Evolutionary conservation across 2,888 invertebrate genomes (phyloP), one percentile per base, ranked within the genome.

Genomic region (Heliothis peltigera): DNA sequence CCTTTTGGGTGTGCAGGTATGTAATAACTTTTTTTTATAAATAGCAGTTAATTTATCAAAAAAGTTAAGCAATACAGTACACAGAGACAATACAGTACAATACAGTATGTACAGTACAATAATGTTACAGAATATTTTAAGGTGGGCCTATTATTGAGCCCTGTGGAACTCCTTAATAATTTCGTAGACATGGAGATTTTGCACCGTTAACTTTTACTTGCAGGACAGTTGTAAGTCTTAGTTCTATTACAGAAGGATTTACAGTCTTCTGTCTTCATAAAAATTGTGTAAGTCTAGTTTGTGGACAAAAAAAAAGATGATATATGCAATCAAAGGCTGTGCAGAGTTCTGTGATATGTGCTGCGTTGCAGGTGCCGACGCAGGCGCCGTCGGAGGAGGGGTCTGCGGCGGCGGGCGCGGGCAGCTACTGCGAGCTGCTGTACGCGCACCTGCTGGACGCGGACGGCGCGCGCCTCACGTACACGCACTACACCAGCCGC

Each of bases 371-470:
- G 96, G 97, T 97, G 64, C 97, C 97, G 2, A 97, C 57, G 28
- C n/a, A 10, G 28, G 28, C 12, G 17, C 17, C 73, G 79, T 64
- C 74, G 75, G 52, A 65, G 85, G 21, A 65, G 76, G 54, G 53
- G 78, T 84, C 21, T 80, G 75, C 65, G 70, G 18, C 71, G 70
- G 25, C 67, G 73, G 64, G 63, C 71, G 68, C 66, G 64, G 81
- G 82, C 81, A 88, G 89, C 19, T 98, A 98, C 91, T 96, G 96
- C 12, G 98, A 98, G 94, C 96, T 98, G 74, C 94, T 98, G 53
- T 98, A 98, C 88, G 97, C 98, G 17, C 97, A 98, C 91, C 95
- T 98, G 64, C 95, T 97, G 82, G 98, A 98, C 91, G 96, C 96
- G 22, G 97, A 97, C 90, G 97, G 97, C 5, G 97, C 97, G 52